Conservation (phyloP, 2,113 vertebrate species). For the Neofelis nebulosa region DNA sequence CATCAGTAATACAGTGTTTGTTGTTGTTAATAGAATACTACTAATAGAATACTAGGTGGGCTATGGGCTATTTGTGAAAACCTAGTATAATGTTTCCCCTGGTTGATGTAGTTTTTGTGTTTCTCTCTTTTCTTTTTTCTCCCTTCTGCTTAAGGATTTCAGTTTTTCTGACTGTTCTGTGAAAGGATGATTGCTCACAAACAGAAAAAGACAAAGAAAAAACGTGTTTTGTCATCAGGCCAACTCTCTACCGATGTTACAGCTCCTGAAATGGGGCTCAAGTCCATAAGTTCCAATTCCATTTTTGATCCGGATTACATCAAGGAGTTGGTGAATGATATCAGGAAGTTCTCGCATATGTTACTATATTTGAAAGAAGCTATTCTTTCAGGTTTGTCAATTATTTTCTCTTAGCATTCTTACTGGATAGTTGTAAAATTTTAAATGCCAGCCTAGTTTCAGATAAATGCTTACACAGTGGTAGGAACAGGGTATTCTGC, state of each 20-base stretch:
- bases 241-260: constrained; percentile 87
- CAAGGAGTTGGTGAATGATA: constrained; percentile 95
- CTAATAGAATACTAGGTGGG: neutral
- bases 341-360: constrained; percentile 95
- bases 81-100: constrained; percentile 17
- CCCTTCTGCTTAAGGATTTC: constrained; percentile 68
- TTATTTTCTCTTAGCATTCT: constrained; percentile 64
- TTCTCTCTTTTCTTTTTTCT: neutral
- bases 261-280: constrained; percentile 90
- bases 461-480: neutral
- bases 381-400: constrained; percentile 88
- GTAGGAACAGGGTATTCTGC: constrained; percentile 44
- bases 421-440: constrained; percentile 49
- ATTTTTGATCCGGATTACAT: constrained; percentile 94
- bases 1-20: neutral
- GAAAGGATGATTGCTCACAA: constrained; percentile 82
- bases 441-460: constrained; percentile 27
- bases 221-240: constrained; percentile 87
- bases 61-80: constrained; percentile 40
- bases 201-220: constrained; percentile 91
- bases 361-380: constrained; percentile 95
- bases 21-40: neutral
- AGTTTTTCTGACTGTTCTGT: constrained; percentile 71
- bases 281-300: constrained; percentile 87
- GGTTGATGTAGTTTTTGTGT: constrained; percentile 66